Evolutionary conservation across 2,113 vertebrate species (phyloP).

Genomic region (Gnathonemus longibarbis): DNA sequence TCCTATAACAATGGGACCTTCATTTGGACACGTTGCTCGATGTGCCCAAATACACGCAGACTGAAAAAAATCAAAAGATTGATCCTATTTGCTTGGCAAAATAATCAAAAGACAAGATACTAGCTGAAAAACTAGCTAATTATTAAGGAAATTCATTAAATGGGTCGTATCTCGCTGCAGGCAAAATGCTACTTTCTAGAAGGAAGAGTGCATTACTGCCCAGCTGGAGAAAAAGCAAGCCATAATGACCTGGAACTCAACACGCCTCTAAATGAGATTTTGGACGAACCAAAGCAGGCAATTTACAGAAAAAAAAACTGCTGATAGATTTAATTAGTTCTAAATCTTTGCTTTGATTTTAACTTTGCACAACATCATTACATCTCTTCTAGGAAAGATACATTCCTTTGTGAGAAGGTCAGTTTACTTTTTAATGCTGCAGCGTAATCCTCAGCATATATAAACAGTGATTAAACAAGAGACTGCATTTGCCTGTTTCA

Average conservation of each 20-base stretch:
- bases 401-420: background rate
- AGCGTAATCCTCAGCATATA: background rate
- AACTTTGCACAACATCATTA: background rate
- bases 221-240: background rate
- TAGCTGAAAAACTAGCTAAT: background rate
- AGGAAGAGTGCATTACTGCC: background rate
- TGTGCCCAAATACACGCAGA: background rate
- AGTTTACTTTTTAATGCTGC: background rate
- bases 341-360: background rate
- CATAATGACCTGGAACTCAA: background rate
- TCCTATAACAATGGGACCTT: slow-evolving; percentile 39
- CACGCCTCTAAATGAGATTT: background rate
- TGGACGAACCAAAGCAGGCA: background rate
- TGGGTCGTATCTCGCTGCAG: background rate
- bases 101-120: background rate
- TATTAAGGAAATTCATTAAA: background rate
- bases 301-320: background rate
- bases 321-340: background rate
- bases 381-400: background rate
- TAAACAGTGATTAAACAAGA: background rate
- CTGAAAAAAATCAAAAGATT: background rate
- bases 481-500: background rate
- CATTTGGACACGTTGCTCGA: background rate
- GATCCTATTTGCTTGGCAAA: background rate
- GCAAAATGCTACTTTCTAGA: background rate